These are phyloP conservation scores for Petrocephalus sullivani DNA, from an alignment of 2,797 vertebrate species.

Conservation along the genomic window DNA sequence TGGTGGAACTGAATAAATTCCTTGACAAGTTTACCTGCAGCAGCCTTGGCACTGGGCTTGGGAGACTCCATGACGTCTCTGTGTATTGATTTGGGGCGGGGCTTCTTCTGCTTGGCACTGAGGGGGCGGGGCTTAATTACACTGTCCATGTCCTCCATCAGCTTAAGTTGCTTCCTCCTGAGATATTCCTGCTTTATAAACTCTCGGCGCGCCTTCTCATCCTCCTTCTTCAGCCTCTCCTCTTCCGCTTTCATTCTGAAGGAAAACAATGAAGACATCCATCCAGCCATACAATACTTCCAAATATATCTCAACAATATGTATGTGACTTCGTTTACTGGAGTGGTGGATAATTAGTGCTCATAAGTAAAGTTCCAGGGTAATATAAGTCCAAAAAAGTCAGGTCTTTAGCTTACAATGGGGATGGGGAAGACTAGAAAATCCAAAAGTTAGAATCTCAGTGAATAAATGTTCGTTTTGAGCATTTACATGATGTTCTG, in stretches of 20 bases:
- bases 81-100: conserved; percentile 91
- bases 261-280: background rate
- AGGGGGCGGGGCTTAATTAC: conserved; percentile 82
- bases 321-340: background rate
- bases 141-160: conserved; percentile 90
- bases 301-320: background rate
- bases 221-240: conserved; percentile 87
- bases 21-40: conserved; percentile 66
- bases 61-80: conserved; percentile 83
- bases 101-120: conserved; percentile 79
- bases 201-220: conserved; percentile 79
- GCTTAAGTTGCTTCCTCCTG: conserved; percentile 87
- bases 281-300: background rate
- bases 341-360: background rate
- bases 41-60: conserved; percentile 69
- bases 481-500: background rate
- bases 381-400: background rate
- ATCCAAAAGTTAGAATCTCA: background rate
- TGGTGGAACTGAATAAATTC: conserved; percentile 44
- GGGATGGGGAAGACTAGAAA: background rate
- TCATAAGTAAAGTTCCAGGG: background rate
- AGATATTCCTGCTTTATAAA: conserved; percentile 89
- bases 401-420: background rate
- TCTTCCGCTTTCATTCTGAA: conserved; percentile 85
- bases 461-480: background rate